Base-by-base conservation (phyloP, 2,797 vertebrate species). In the Smutsia gigantea region DNA sequence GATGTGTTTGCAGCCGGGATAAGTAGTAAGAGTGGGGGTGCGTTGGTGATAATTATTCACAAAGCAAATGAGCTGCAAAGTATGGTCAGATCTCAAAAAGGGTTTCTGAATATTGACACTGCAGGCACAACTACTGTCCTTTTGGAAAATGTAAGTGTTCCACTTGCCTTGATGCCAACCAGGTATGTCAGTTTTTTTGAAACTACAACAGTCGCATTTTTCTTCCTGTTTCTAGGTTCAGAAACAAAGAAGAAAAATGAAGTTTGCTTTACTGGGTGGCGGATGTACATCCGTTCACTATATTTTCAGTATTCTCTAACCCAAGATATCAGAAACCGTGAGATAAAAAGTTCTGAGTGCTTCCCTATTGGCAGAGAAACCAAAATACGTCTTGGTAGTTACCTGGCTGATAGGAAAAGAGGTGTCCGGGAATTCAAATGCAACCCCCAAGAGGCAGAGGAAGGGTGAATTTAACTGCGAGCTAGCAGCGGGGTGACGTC, bases 231-330 rank as follows among this genome's bases (percentile, higher is more conserved):
- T 86, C 78, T 64, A 84, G 81, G 23, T 88, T 97, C 66, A 61
- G 84, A 96, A 82, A 93, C 49, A 69, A 87, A 87, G 55, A 10
- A 86, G 82, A 63, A 94, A 85, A 85, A 74, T 4, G 64, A 89
- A 85, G 37, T 19, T 87, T 81, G 68, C 66, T 90, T 83, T 79
- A 29, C 34, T 8, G 53, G 27, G 31, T 37, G 53, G 29, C 12
- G 18, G 46, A 77, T 51, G 31, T 17, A 39, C 49, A 83, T 21
- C 9, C 69, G 34, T 61, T 27, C 34, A 74, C 25, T 71, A n/a
- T 83, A 72, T 17, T 78, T 71, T 69, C 57, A 66, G 6, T 37
- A 37, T 46, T 96, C 29, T 66, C 83, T 95, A 93, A 83, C 21
- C 61, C 63, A 78, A 37, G 49, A 63, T 61, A 51, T 39, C 39